Evolutionary conservation across 53 echinoderm and acorn worm genomes (phyloP).

Genomic region (Antedon mediterranea): DNA sequence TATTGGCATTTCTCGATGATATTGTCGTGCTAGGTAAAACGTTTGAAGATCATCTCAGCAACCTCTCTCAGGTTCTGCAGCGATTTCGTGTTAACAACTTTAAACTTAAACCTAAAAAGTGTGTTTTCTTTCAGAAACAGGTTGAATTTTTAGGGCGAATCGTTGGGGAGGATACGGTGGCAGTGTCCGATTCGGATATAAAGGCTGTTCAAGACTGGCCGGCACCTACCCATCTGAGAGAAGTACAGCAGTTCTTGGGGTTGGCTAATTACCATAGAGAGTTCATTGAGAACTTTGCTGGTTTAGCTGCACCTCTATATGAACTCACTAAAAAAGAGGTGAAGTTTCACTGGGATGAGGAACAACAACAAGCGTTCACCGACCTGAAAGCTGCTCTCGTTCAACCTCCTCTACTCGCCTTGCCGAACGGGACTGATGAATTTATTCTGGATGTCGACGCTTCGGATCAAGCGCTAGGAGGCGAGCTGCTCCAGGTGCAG

Average conservation of each 20-base stretch:
- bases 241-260: conserved; percentile 41
- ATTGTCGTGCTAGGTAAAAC: too few relatives aligned
- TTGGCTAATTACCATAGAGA: conserved; percentile 37
- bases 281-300: conserved; percentile 14
- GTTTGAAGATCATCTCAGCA: too few relatives aligned
- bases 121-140: too few relatives aligned
- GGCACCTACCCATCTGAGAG: conserved; percentile 15
- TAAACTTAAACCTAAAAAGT: too few relatives aligned
- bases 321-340: too few relatives aligned
- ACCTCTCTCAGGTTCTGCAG: too few relatives aligned
- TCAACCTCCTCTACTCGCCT: conserved; percentile 16
- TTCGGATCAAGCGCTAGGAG: conserved; percentile 21
- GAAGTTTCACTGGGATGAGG: too few relatives aligned
- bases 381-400: conserved; percentile 7
- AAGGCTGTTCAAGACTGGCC: conserved; percentile 30
- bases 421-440: conserved; percentile 16
- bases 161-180: conserved; percentile 3
- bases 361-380: conserved; percentile 27
- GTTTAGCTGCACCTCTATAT: too few relatives aligned
- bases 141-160: conserved; percentile 30
- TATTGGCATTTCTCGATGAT: too few relatives aligned
- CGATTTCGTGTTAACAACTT: too few relatives aligned
- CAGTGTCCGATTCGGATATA: too few relatives aligned
- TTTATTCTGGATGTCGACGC: conserved; percentile 33
- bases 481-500: conserved; percentile 22